Evolutionary conservation across 2,888 invertebrate genomes (phyloP).

Genomic region (Neocrepidodera transversa): DNA sequence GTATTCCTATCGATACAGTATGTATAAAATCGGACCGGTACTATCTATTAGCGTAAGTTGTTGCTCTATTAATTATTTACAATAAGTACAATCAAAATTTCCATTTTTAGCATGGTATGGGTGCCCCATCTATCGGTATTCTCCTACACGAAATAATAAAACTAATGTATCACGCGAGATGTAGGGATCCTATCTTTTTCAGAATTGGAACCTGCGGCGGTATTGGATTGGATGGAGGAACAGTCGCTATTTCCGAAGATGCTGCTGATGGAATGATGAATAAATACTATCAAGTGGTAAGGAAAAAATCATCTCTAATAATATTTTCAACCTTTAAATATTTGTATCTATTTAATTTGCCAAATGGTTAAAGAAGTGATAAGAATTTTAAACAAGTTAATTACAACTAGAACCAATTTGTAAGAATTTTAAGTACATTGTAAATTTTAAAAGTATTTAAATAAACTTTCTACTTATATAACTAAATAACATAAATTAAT

Average conservation of each 20-base stretch:
- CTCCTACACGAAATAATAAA: constrained; percentile 96
- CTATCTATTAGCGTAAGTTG: constrained; percentile 82
- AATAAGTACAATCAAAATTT: not conserved
- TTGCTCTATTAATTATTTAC: not conserved
- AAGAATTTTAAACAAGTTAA: not conserved
- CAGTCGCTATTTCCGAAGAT: constrained; percentile 91
- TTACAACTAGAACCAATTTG: not conserved
- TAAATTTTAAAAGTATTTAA: no score
- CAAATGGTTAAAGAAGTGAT: not conserved
- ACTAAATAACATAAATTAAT: no score
- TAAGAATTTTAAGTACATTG: not conserved
- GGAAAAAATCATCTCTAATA: constrained; percentile 46
- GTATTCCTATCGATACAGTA: constrained; percentile 91
- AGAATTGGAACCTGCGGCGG: constrained; percentile 95
- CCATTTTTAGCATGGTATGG: constrained; percentile 90
- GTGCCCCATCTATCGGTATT: constrained; percentile 94
- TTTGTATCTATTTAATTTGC: no score
- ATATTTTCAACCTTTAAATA: not conserved
- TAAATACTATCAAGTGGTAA: constrained; percentile 84
- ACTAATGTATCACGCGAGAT: constrained; percentile 91
- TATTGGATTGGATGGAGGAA: constrained; percentile 90
- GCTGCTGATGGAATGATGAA: constrained; percentile 88
- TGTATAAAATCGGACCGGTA: constrained; percentile 94
- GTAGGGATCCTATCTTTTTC: constrained; percentile 88
- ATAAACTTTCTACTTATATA: no score